Conservation (phyloP, 1,140 invertebrate genomes). For the Pteromalus puparum region DNA sequence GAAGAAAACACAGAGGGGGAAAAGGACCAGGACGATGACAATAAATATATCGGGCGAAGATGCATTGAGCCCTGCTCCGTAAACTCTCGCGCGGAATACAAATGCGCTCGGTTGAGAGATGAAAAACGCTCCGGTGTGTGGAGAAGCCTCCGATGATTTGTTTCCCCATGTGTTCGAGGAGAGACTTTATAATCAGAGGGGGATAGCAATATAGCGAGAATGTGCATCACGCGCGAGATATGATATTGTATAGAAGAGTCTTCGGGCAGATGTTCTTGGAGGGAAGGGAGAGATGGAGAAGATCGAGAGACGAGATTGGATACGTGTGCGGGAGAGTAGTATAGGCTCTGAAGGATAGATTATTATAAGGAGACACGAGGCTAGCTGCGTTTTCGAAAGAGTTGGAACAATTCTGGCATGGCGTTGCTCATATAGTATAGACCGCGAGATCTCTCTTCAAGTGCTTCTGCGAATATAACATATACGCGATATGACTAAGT, state of each 20-base stretch:
- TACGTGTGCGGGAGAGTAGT: too few species aligned
- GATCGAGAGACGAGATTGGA: neutral
- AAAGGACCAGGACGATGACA: neutral
- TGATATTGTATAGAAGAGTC: neutral
- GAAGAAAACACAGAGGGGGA: neutral
- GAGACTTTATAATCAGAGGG: neutral
- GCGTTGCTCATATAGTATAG: too few species aligned
- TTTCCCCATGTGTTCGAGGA: conserved; percentile 11
- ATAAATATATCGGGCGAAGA: conserved; percentile 36
- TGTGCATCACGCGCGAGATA: conserved; percentile 11
- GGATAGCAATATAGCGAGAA: neutral
- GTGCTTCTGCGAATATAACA: too few species aligned
- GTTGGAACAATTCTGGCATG: neutral
- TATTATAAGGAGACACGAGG: neutral
- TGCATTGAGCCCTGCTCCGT: conserved; percentile 3
- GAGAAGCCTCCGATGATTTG: conserved; percentile 25
- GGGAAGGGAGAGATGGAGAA: neutral
- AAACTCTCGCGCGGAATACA: conserved; percentile 14
- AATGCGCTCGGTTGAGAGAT: neutral
- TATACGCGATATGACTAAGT: too few species aligned
- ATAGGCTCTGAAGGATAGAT: neutral
- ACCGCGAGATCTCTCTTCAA: too few species aligned
- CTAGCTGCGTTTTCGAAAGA: neutral
- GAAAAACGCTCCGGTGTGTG: neutral
- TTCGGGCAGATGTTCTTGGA: neutral